These are phyloP conservation scores for Brienomyrus longianalis DNA, from an alignment of 2,113 vertebrate species.

Conservation along the genomic window DNA sequence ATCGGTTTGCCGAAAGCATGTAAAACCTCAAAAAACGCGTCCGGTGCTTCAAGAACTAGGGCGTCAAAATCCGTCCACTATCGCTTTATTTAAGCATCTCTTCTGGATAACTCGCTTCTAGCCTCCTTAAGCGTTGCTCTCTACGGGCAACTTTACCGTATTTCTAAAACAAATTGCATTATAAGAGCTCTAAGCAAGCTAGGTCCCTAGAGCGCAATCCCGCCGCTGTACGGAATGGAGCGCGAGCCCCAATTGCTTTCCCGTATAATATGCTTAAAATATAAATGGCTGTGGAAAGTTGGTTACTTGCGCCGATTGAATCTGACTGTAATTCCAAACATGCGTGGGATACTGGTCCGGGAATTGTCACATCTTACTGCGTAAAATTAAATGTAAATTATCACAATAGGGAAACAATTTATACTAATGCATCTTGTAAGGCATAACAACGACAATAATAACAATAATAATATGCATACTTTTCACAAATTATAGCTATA, in stretches of 20 bases:
- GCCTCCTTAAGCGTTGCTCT: slow-evolving; percentile 2
- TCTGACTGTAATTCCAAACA: background rate
- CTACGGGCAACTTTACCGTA: slow-evolving; percentile 4
- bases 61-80: background rate
- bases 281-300: background rate
- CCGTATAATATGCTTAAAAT: background rate
- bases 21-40: background rate
- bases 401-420: background rate
- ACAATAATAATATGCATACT: background rate
- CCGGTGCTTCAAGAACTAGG: background rate
- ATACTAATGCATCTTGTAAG: background rate
- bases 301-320: background rate
- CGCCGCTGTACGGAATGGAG: background rate
- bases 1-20: background rate
- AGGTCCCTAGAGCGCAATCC: background rate
- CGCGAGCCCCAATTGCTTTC: background rate
- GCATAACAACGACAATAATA: background rate
- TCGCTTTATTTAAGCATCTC: background rate
- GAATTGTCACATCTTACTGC: background rate
- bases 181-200: background rate
- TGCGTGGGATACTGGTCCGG: background rate
- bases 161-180: slow-evolving; percentile 1
- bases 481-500: background rate
- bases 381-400: background rate
- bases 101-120: background rate